These are phyloP conservation scores for Tetraodon nigroviridis DNA, from an alignment of 2,113 vertebrate genomes.

Conservation along the genomic window DNA sequence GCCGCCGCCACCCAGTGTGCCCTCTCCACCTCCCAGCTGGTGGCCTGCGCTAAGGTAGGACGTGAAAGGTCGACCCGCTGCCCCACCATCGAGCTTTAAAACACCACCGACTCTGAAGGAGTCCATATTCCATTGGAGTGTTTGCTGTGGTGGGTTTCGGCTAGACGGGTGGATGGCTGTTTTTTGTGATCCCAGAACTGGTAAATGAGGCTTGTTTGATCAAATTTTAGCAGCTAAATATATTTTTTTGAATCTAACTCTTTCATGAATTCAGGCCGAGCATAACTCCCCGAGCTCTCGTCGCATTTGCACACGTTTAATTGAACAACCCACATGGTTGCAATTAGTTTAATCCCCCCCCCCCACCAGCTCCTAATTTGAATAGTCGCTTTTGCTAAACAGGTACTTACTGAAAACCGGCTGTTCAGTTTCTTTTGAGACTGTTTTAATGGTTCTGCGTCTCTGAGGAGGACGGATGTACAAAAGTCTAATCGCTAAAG, in stretches of 20 bases:
- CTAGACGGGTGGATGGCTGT: too few species aligned
- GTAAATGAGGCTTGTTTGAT: constrained; percentile 1
- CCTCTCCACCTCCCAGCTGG: constrained; percentile 95
- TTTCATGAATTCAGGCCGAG: background rate
- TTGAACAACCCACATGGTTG: constrained; percentile 29
- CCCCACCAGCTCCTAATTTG: constrained; percentile 23
- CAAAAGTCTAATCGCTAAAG: background rate
- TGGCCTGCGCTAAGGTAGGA: constrained; percentile 93
- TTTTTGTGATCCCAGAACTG: background rate
- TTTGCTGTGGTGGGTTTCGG: too few species aligned
- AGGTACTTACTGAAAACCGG: constrained; percentile 23
- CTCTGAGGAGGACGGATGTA: too few species aligned
- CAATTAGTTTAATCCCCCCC: constrained; percentile 45
- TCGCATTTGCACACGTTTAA: constrained; percentile 30
- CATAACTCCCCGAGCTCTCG: constrained; percentile 18
- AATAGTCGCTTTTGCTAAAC: constrained; percentile 33
- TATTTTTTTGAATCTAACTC: background rate
- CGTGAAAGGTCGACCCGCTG: too few species aligned
- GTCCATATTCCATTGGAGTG: too few species aligned
- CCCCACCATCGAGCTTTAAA: too few species aligned
- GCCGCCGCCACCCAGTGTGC: constrained; percentile 96
- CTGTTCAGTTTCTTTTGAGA: background rate
- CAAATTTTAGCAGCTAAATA: background rate
- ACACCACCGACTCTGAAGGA: too few species aligned
- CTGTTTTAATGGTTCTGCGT: too few species aligned